Base-by-base conservation (phyloP, 2,888 invertebrate species). In the Dryococelus australis region DNA sequence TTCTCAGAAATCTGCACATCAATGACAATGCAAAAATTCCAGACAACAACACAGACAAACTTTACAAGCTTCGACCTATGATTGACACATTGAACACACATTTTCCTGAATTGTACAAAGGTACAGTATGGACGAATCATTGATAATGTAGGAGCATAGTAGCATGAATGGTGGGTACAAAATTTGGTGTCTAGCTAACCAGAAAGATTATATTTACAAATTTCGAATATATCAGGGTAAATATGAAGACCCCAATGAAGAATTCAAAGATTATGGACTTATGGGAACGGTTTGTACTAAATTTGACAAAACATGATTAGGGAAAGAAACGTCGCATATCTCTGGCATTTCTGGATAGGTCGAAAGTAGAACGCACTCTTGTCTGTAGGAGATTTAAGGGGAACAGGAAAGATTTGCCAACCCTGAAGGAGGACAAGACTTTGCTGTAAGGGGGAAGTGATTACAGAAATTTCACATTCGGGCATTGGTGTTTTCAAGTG, bases 221-320 rank as follows among this genome's bases (percentile, higher is more conserved):
- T 90, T 90, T 88, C 89, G 89, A 83, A 88, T 89, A 24, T 90
- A 85, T 26, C 85, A 85, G 24, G 85, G 65, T 0, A 85, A 85
- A 53, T 90, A 51, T 20, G 51, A 51, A 20, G 20, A 16, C 51
- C 2, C 20, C 51, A 51, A 51, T 5, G 51, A 51, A 2, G 8
- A 51, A 51, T 51, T 51, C 0, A 20, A 12, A 12, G 51, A 20
- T 16, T 90, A 85, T 87, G 88, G 89, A 24, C 87, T 90, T 78
- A 90, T n/a, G 89, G 16, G 90, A 90, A 88, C 86, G 89, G 81
- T 88, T 90, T 35, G 89, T 90, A 26, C 85, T 90, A 28, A 65
- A 84, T 43, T 81, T 90, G n/a, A 90, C 87, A 27, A 87, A 90
- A 89, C 65, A 35, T 4, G 84, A 89, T 35, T 88, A 88, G 88